Base-by-base conservation (phyloP, 2,888 invertebrate species). In the Acleris laterana region DNA sequence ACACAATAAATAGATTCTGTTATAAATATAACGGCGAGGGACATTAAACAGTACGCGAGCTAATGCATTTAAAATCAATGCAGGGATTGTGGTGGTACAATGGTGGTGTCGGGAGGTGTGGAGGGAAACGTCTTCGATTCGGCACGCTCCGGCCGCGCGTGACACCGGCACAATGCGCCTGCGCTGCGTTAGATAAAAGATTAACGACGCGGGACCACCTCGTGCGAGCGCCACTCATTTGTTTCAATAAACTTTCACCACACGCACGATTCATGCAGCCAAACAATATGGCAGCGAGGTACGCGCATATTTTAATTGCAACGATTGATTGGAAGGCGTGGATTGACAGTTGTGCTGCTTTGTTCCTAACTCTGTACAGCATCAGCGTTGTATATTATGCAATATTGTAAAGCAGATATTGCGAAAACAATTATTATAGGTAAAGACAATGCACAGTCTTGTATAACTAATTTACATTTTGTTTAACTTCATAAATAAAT, bases 121-220 rank as follows among this genome's bases (percentile, higher is more conserved):
- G 70, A 75, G 62, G 76, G 74, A 77, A 80, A 78, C 70, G 72
- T 68, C 72, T 69, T 68, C 71, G 77, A 85, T 85, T 80, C 74
- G 84, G 69, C 78, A 77, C 78, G 84, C 73, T 71, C 69, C 61
- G 68, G 25, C 64, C 50, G 28, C 63, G 81, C 84, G 81, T 84
- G 84, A 85, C 85, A 84, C 77, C 75, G 79, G 74, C 72, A 79
- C 83, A 81, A 79, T 80, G 78, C 68, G 70, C 62, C 62, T 65
- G 79, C 52, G 60, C 62, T 63, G 79, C 65, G 72, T 81, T 87
- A 86, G 84, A 83, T 84, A 79, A 79, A 83, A 84, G 84, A 87
- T 88, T 84, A 84, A 88, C 85, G 84, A 83, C 73, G 69, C 62
- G 63, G 73, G 85, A 87, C 88, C 88, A 85, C 88, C 88, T 80